These are phyloP conservation scores for Gracilinanus agilis DNA, from an alignment of 2,113 vertebrate species.

Conservation along the genomic window DNA sequence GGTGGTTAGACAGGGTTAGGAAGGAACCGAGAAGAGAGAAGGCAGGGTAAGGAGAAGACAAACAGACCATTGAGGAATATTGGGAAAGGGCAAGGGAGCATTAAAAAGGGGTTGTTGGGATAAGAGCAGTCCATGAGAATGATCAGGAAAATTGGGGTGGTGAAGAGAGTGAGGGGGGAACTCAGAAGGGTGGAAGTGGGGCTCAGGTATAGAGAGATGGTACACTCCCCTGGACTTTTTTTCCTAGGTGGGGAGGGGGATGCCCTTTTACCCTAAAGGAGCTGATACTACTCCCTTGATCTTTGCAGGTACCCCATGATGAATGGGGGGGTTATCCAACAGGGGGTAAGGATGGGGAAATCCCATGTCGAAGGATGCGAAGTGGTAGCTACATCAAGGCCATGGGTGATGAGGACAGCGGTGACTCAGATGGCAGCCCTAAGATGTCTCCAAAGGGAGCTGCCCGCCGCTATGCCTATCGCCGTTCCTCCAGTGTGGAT, in stretches of 20 bases:
- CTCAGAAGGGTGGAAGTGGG: background rate
- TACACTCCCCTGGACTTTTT: background rate
- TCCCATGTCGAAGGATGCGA: slow-evolving; percentile 97
- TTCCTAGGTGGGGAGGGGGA: too few species aligned
- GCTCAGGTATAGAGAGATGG: background rate
- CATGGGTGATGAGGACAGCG: slow-evolving; percentile 98
- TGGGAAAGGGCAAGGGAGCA: background rate
- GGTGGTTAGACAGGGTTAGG: background rate
- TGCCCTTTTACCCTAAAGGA: too few species aligned
- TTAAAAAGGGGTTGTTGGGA: background rate
- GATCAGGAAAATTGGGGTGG: background rate
- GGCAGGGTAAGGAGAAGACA: background rate
- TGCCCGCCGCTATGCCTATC: slow-evolving; percentile 92
- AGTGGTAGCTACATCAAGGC: slow-evolving; percentile 99
- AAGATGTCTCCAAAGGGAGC: slow-evolving; percentile 93
- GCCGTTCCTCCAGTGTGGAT: slow-evolving; percentile 96
- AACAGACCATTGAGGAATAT: background rate
- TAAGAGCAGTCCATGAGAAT: background rate
- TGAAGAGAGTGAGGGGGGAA: background rate
- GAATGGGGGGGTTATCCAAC: slow-evolving; percentile 94
- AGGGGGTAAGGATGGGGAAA: slow-evolving; percentile 92
- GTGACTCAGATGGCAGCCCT: slow-evolving; percentile 93
- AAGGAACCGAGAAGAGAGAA: background rate
- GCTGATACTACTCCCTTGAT: slow-evolving; percentile 60
- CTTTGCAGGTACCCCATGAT: slow-evolving; percentile 93